These are phyloP conservation scores for Neomonachus schauinslandi DNA, from an alignment of 2,113 vertebrate genomes.

Conservation along the genomic window DNA sequence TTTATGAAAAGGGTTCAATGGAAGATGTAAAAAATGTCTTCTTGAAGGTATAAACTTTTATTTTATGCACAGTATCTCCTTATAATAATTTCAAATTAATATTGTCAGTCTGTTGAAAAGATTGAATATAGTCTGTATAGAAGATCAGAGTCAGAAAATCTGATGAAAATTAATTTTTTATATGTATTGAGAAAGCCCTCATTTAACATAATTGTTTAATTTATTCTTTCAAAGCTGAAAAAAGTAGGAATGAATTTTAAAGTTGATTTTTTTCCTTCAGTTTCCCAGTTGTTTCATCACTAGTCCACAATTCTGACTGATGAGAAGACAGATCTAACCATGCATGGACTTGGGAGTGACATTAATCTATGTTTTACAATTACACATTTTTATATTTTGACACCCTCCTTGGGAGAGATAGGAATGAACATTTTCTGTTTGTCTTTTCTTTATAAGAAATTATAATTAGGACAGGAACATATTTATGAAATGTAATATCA, in stretches of 20 bases:
- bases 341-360: constrained; percentile 45
- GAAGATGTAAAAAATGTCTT: constrained; percentile 42
- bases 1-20: not conserved
- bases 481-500: constrained; percentile 49
- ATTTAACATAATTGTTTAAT: constrained; percentile 47
- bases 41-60: not conserved
- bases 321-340: constrained; percentile 24
- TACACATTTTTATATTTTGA: constrained; percentile 70
- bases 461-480: constrained; percentile 1
- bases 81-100: constrained; percentile 6
- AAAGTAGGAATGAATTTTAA: not conserved
- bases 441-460: constrained; percentile 28
- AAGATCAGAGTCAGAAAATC: constrained; percentile 44
- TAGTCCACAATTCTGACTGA: constrained; percentile 60
- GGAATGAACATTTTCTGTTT: constrained; percentile 48
- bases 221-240: constrained; percentile 39
- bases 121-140: not conserved
- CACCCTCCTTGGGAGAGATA: constrained; percentile 23
- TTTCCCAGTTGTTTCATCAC: not conserved
- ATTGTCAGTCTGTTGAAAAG: not conserved
- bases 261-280: not conserved
- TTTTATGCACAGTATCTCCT: not conserved
- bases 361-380: constrained; percentile 52
- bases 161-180: constrained; percentile 37
- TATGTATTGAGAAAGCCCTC: not conserved